Conservation (phyloP, 2,888 invertebrate species). For the Iselma pallidipennis region DNA sequence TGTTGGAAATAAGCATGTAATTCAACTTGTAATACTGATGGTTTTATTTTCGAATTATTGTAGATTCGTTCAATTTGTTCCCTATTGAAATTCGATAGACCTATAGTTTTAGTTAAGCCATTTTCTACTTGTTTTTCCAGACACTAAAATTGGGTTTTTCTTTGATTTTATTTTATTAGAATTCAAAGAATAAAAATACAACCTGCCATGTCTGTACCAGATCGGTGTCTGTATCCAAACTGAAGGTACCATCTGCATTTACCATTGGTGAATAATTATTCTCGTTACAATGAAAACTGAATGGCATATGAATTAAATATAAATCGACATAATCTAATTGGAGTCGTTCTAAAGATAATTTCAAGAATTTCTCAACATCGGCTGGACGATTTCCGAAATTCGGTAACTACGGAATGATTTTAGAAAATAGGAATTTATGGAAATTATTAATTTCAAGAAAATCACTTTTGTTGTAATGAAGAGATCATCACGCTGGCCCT, state of each 20-base stretch:
- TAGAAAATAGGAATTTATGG: not conserved
- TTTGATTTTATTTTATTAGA: conserved; percentile 13
- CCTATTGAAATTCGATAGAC: conserved; percentile 79
- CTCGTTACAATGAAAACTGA: conserved; percentile 65
- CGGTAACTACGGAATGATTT: conserved; percentile 62
- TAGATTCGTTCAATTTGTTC: conserved; percentile 69
- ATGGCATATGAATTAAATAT: conserved; percentile 78
- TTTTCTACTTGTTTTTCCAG: conserved; percentile 69
- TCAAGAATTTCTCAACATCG: conserved; percentile 68
- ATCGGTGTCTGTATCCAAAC: conserved; percentile 65
- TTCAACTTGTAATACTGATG: conserved; percentile 75
- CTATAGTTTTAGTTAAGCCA: conserved; percentile 71
- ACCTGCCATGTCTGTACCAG: conserved; percentile 74
- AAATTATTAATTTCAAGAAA: no score
- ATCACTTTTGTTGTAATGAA: conserved; percentile 81
- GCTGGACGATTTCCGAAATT: conserved; percentile 69
- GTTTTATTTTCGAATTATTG: conserved; percentile 65
- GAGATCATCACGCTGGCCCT: conserved; percentile 69
- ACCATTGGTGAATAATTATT: conserved; percentile 60
- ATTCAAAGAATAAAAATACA: not conserved
- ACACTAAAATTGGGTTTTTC: conserved; percentile 56
- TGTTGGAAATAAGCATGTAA: conserved; percentile 80
- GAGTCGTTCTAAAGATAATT: conserved; percentile 66
- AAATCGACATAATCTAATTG: conserved; percentile 75
- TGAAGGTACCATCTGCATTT: conserved; percentile 63